Base-by-base conservation (phyloP, 1,140 invertebrate species). In the Oppia nitens region DNA sequence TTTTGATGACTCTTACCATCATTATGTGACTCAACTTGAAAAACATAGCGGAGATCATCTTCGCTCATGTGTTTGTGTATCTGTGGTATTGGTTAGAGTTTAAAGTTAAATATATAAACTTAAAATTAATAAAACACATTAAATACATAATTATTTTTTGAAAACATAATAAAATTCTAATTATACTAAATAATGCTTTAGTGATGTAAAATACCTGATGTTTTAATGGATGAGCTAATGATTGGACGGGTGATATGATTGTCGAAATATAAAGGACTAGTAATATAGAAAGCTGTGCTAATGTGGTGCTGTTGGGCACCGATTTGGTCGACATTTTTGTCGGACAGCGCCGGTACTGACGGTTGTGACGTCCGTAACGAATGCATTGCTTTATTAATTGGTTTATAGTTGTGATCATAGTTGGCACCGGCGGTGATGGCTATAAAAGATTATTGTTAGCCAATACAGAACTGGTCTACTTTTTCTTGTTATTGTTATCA, bases 61-160 rank as follows among this genome's bases (percentile, higher is more conserved):
- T 77, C 70, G 62, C 83, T 82, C 85, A 89, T 87, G 68, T 83
- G 80, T 73, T 83, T 81, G 75, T 89, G 85, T 70, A 87, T 68
- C 70, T 72, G 60, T 40, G 60, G 56, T 32, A n/a, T 29, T 53
- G 11, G 17, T 53, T 25, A 53, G 45, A n/a, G 45, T 53, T 12
- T 2, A 3, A 20, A 50, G 55, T 47, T n/a, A 54, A 21, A 50
- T 11, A 21, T 50, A 21, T 21, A 50, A 21, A 21, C 4, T 9
- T 6, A 6, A 20, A 21, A 21, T 9, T 25, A 11, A 11, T 9
- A 21, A 25, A 50, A 11, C 6, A 21, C 4, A 11, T 21, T 11
- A 21, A 21, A 6, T 9, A 20, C 24, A 20, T 9, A 21, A 11
- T 50, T 50, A 6, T 21, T 50, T 50, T 4, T n/a, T n/a, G n/a